A percentile compares a stretch with the other conserved stretches of the same genome.
These are phyloP conservation scores for Pelmatolapia mariae DNA, from an alignment of 2,113 vertebrate genomes.

Conservation along the genomic window DNA sequence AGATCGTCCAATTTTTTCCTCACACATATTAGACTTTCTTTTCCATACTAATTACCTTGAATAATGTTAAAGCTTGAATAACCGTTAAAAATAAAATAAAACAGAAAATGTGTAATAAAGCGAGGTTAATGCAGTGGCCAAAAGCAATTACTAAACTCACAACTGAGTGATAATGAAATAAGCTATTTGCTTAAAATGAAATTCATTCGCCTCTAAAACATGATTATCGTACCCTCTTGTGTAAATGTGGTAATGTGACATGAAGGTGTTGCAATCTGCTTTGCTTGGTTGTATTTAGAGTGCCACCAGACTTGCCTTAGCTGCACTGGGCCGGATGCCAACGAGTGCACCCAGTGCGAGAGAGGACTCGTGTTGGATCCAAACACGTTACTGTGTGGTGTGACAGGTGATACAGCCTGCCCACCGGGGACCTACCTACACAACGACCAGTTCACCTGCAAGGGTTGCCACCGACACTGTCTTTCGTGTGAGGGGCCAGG, in stretches of 20 bases:
- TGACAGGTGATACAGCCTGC: constrained; percentile 69
- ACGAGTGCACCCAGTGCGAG: constrained; percentile 73
- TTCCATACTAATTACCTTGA: background rate
- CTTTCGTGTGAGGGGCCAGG: constrained; percentile 64
- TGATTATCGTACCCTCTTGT: background rate
- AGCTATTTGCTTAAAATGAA: background rate
- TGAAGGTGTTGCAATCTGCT: background rate
- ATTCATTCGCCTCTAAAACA: background rate
- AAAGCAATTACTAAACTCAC: background rate
- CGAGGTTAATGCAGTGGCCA: background rate
- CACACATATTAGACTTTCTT: background rate
- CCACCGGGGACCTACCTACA: constrained; percentile 69
- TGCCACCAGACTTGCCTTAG: constrained; percentile 74
- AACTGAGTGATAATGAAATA: background rate
- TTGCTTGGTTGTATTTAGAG: constrained; percentile 42
- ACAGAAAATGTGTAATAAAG: background rate
- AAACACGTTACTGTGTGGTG: constrained; percentile 67
- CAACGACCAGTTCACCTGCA: constrained; percentile 72
- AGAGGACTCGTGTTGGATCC: constrained; percentile 67
- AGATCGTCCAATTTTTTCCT: background rate
- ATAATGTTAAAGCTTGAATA: background rate
- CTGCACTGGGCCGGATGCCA: constrained; percentile 66
- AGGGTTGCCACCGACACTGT: constrained; percentile 63
- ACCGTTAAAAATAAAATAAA: background rate
- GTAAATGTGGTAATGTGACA: background rate